These are phyloP conservation scores for Pangasius krempfi DNA, from an alignment of 2,797 vertebrate genomes.

Conservation along the genomic window DNA sequence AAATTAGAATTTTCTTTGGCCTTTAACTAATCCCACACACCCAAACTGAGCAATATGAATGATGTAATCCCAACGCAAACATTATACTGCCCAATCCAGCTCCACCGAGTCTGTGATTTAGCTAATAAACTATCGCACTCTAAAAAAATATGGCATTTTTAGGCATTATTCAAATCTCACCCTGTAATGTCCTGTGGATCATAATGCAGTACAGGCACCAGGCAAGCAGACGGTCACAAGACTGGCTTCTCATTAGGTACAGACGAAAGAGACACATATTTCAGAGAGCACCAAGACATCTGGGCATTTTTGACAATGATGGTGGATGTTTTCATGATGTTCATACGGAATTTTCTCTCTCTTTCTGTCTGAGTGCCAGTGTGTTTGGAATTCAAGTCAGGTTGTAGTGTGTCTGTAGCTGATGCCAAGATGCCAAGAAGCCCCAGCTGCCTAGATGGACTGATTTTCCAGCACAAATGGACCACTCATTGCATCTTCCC, in stretches of 20 bases:
- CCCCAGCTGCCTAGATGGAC: constrained; percentile 27
- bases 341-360: background rate
- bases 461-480: constrained; percentile 24
- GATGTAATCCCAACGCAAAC: background rate
- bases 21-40: background rate
- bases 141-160: background rate
- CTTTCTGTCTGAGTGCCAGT: background rate
- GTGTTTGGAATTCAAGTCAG: constrained; percentile 12
- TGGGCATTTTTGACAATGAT: background rate
- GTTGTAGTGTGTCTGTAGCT: background rate
- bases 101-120: background rate
- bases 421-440: constrained; percentile 13
- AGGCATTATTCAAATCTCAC: background rate
- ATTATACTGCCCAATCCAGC: background rate
- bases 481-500: background rate
- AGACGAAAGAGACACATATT: background rate
- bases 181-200: background rate
- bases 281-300: constrained; percentile 2
- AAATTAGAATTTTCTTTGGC: background rate
- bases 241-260: constrained; percentile 8
- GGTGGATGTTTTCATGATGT: background rate
- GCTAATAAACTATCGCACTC: background rate
- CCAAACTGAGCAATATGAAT: background rate
- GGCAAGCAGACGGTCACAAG: background rate
- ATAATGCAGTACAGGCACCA: background rate